Evolutionary conservation across 2,797 vertebrate genomes (phyloP).

Genomic region (Ciconia nigra): DNA sequence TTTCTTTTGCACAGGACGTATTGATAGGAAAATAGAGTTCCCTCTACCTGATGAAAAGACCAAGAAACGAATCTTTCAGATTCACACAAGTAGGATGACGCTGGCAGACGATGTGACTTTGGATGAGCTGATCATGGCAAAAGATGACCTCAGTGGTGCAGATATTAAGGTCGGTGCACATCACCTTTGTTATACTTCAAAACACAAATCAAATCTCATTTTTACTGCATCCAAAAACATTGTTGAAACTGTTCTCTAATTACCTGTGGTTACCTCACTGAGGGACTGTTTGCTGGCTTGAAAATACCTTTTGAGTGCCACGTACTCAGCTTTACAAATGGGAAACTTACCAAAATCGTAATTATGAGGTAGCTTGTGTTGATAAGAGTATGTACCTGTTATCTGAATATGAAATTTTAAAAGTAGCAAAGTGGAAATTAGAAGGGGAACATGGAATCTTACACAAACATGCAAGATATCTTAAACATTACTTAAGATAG

Average conservation of each 20-base stretch:
- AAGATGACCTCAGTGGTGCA: constrained; percentile 96
- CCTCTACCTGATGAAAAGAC: constrained; percentile 96
- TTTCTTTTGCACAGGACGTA: constrained; percentile 82
- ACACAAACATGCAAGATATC: background rate
- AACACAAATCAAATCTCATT: background rate
- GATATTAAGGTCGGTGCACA: constrained; percentile 88
- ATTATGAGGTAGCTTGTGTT: background rate
- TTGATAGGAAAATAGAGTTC: constrained; percentile 97
- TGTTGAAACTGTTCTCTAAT: background rate
- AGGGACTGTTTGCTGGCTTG: background rate
- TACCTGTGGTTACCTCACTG: background rate
- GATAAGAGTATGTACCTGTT: background rate
- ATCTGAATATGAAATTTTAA: background rate
- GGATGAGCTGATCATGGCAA: constrained; percentile 95
- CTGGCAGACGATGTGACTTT: constrained; percentile 90
- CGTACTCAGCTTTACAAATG: background rate
- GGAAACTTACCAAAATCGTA: background rate
- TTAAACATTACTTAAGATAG: background rate
- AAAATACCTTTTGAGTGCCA: background rate
- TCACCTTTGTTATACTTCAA: background rate
- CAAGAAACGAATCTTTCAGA: constrained; percentile 96
- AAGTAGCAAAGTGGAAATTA: background rate
- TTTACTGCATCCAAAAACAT: background rate
- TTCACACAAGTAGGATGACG: constrained; percentile 97
- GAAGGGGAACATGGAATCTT: background rate